These are phyloP conservation scores for Leptocoma aspasia DNA, from an alignment of 2,113 vertebrate genomes.

Conservation along the genomic window DNA sequence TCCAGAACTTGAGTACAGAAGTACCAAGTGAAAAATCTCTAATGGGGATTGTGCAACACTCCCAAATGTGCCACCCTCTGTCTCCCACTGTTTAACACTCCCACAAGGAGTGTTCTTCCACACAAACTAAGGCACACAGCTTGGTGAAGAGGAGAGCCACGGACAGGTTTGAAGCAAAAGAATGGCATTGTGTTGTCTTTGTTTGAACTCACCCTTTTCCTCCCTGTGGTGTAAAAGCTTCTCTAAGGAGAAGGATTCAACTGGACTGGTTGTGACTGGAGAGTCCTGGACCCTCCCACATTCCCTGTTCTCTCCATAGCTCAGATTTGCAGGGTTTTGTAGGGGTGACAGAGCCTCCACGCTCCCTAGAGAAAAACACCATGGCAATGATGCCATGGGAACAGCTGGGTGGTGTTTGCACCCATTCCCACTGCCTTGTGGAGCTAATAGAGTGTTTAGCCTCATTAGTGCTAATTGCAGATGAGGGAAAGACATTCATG, in stretches of 20 bases:
- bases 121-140: background rate
- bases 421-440: background rate
- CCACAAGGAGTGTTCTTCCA: background rate
- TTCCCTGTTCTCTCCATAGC: background rate
- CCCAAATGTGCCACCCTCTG: background rate
- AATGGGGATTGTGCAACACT: background rate
- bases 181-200: background rate
- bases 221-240: background rate
- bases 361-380: background rate
- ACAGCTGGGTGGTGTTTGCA: background rate
- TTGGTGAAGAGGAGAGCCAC: background rate
- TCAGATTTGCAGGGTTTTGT: background rate
- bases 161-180: background rate
- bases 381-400: background rate
- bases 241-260: conserved; percentile 4
- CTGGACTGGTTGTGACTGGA: background rate
- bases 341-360: background rate
- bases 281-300: background rate
- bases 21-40: background rate
- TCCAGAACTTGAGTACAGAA: background rate
- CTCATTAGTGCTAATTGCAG: background rate
- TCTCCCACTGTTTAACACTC: background rate
- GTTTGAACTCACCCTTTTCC: background rate
- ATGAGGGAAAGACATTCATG: background rate
- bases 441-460: background rate